Evolutionary conservation across 2,888 invertebrate species (phyloP).

Genomic region (Cerceris ruficornis): DNA sequence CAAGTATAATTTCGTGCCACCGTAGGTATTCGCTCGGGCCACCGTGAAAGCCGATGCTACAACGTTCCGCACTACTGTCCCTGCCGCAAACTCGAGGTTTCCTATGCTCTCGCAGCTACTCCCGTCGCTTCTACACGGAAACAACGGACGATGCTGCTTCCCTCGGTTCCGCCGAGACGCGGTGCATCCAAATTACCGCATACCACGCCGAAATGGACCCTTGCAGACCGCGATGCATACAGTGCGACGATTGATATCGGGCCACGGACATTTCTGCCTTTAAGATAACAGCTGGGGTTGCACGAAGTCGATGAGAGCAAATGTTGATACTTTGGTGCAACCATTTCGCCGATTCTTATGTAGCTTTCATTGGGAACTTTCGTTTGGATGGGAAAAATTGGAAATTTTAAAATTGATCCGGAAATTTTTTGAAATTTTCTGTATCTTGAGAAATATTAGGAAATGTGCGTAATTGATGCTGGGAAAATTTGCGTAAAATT

Average conservation of each 20-base stretch:
- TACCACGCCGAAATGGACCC: constrained; percentile 46
- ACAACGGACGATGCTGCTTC: constrained; percentile 25
- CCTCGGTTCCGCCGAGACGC: constrained; percentile 33
- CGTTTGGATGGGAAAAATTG: too few species aligned
- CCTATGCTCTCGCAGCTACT: constrained; percentile 45
- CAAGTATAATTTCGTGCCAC: constrained; percentile 70
- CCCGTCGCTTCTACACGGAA: constrained; percentile 30
- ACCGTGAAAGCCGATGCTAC: constrained; percentile 58
- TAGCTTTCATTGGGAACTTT: too few species aligned
- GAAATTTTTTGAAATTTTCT: too few species aligned
- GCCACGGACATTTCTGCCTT: not conserved
- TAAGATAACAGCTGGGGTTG: not conserved
- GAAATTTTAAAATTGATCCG: too few species aligned
- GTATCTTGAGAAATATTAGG: too few species aligned
- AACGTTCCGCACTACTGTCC: constrained; percentile 59
- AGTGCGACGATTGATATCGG: constrained; percentile 1
- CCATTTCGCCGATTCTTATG: too few species aligned
- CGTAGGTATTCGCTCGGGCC: constrained; percentile 51
- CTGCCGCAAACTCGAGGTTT: constrained; percentile 59
- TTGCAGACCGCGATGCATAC: constrained; percentile 11
- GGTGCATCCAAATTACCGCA: constrained; percentile 50
- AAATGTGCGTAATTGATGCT: too few species aligned
- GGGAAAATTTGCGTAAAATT: too few species aligned
- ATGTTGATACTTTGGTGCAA: too few species aligned
- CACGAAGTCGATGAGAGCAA: too few species aligned